Base-by-base conservation (phyloP, 2,888 invertebrate genomes). In the Autographa pulchrina region DNA sequence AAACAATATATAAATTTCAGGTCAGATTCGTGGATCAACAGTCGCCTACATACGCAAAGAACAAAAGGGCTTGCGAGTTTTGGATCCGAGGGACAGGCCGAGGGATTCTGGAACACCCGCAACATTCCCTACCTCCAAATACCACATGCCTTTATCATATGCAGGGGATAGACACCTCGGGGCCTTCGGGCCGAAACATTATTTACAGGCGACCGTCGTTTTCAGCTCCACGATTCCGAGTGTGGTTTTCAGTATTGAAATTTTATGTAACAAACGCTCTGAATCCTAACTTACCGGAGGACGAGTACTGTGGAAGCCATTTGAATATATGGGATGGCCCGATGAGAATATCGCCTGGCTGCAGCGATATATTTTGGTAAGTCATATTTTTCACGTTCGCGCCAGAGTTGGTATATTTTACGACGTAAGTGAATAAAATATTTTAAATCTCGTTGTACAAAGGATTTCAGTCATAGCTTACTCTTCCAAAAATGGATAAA, bases 91-190 rank as follows among this genome's bases (percentile, higher is more conserved):
- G 98, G 7, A 97, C 97, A 0, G 97, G 97, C 1, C 97, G 97
- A 65, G 98, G 98, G n/a, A 95, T 98, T 7, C 89, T 98, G 62
- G 98, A 98, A 85, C 98, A 98, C 88, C 98, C 98, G 0, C 96
- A 97, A 82, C 98, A 99, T 93, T 98, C 98, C 5, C 92, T 99
- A 78, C 97, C 98, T 0, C 98, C 98, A 0, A 98, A 98, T 90
- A 98, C 98, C 32, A 98, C 98, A 11, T 99, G 99, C 89, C 96
- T 98, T 31, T 99, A 98, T 90, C 98, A 98, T 90, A 97, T 99
- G 88, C 96, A 96, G 87, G 97, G 97, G 52, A 96, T 97, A 85
- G 97, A 97, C 90, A 96, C 96, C 25, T 95, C 96, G 0, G 96
- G 96, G 16, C 96, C 97, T 0, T 96, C 96, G 64, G 94, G 96